Conservation (phyloP, 2,888 invertebrate species). For the Idaea straminata region DNA sequence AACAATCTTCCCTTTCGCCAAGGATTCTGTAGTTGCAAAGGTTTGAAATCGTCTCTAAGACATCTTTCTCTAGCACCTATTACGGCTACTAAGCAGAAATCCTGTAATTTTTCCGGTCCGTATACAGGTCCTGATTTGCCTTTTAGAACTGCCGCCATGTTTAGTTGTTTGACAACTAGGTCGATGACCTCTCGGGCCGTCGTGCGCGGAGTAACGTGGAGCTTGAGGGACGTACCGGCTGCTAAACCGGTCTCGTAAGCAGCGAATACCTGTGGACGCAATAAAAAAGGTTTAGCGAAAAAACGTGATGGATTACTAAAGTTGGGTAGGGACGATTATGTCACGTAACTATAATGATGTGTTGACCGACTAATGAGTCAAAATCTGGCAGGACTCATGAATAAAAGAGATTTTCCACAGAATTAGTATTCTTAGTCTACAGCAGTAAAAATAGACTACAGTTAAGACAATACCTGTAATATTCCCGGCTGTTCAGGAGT, state of each 20-base stretch:
- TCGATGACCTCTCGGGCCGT: slow-evolving; percentile 97
- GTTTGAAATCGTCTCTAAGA: slow-evolving; percentile 95
- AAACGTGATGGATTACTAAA: neutral
- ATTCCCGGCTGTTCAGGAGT: slow-evolving; percentile 77
- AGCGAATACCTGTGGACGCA: slow-evolving; percentile 89
- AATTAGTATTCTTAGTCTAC: slow-evolving; percentile 41
- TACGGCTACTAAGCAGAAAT: slow-evolving; percentile 97
- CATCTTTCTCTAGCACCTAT: slow-evolving; percentile 97
- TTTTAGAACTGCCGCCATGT: slow-evolving; percentile 94
- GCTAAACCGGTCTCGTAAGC: slow-evolving; percentile 98
- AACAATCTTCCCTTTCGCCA: slow-evolving; percentile 97
- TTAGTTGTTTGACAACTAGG: slow-evolving; percentile 96
- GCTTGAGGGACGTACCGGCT: slow-evolving; percentile 93
- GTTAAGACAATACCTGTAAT: slow-evolving; percentile 69
- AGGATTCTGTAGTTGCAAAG: slow-evolving; percentile 95
- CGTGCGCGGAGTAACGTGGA: slow-evolving; percentile 95
- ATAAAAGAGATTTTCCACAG: neutral
- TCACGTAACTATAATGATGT: neutral
- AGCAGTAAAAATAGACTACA: neutral
- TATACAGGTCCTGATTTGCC: slow-evolving; percentile 92
- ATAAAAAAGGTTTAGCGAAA: neutral
- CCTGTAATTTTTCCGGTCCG: slow-evolving; percentile 88
- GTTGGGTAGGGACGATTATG: neutral
- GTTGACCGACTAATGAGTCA: neutral
- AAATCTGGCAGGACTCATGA: neutral